Conservation (phyloP, 2,888 invertebrate species). For the Sisyra nigra region DNA sequence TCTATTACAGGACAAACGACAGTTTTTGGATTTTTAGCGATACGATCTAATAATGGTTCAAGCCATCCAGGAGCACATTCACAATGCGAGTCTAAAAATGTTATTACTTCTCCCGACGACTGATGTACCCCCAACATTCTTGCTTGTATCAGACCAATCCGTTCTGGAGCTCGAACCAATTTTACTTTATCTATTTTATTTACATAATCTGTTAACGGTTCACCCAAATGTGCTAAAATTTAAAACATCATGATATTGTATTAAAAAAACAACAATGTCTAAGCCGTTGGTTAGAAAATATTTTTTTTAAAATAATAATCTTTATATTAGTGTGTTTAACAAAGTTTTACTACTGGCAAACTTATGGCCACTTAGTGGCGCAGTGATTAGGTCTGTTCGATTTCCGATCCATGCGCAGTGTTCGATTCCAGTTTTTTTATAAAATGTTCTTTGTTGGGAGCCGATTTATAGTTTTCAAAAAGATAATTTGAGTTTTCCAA, state of each 20-base stretch:
- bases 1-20: slow-evolving; percentile 95
- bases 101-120: slow-evolving; percentile 76
- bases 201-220: slow-evolving; percentile 88
- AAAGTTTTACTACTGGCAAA: no score
- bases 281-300: no score
- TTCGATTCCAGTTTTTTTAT: no score
- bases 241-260: slow-evolving; percentile 7
- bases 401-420: no score
- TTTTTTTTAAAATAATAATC: no score
- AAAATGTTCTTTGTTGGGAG: no score
- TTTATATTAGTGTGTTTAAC: no score
- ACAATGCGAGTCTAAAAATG: slow-evolving; percentile 97
- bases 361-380: no score
- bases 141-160: slow-evolving; percentile 93
- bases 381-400: no score
- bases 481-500: no score
- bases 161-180: slow-evolving; percentile 74
- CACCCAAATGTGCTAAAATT: slow-evolving; percentile 71
- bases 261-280: no score
- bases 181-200: slow-evolving; percentile 79
- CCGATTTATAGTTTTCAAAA: no score
- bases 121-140: slow-evolving; percentile 75
- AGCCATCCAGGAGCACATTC: slow-evolving; percentile 95
- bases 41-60: slow-evolving; percentile 80
- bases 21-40: slow-evolving; percentile 68